Base-by-base conservation (phyloP, 2,888 invertebrate genomes). In the Erebia ligea region DNA sequence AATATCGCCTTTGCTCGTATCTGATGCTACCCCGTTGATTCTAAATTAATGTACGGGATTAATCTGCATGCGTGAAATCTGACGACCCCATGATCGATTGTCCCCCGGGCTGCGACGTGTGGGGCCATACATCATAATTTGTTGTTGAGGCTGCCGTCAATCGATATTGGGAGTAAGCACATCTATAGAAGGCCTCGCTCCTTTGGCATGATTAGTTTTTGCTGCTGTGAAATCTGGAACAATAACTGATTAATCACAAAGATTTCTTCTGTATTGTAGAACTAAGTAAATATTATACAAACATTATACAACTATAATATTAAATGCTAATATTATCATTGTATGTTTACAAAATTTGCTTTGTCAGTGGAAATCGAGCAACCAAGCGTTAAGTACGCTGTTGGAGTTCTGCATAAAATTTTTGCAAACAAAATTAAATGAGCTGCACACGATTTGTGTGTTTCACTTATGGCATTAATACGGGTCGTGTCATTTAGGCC, bases 41-140 rank as follows among this genome's bases (percentile, higher is more conserved):
- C 65, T 63, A 72, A 72, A 69, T 69, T 69, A 70, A 66, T 71
- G 73, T 69, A 69, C 54, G 56, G 65, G 74, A 74, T 74, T 73
- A 75, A 75, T 75, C 69, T 65, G 66, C 66, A 66, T 66, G 69
- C 73, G 69, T 73, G 74, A 71, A 73, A 78, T 76, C 75, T 79
- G 78, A 75, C 76, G 73, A 34, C 73, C 45, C 56, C 48, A 70
- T 84, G 84, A 83, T 83, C 75, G 83, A 84, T 84, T 80, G 74
- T 75, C 70, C 67, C 61, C 76, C 76, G 75, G 77, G 77, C 74
- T 42, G 65, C 56, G 62, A 13, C 68, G 70, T 75, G 76, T 76
- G 78, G 75, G 76, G 78, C 81, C 77, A 87, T 89, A 84, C 83
- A 84, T 89, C 89, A 89, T 87, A 82, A 87, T 88, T 84, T 84